These are phyloP conservation scores for Platichthys flesus DNA, from an alignment of 2,113 vertebrate species.

Conservation along the genomic window DNA sequence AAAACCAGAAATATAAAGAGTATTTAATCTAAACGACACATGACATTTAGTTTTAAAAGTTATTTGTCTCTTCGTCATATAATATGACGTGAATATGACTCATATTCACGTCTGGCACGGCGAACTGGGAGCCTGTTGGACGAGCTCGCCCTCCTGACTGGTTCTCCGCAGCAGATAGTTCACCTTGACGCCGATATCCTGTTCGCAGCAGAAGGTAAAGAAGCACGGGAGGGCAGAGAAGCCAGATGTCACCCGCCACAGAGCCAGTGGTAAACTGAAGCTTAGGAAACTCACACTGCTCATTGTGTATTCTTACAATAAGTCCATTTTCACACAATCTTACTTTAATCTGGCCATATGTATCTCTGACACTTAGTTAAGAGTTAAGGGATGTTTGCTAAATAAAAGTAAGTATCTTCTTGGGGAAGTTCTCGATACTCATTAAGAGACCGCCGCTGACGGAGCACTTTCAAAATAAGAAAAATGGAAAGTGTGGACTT, in stretches of 20 bases:
- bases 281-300: neutral
- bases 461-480: neutral
- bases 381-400: no score
- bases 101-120: constrained; percentile 26
- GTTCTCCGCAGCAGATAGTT: constrained; percentile 49
- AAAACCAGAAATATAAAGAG: neutral
- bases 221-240: constrained; percentile 39
- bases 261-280: neutral
- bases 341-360: neutral
- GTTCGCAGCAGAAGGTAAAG: constrained; percentile 43
- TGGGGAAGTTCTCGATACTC: neutral
- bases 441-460: neutral
- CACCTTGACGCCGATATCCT: constrained; percentile 60
- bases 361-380: neutral
- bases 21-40: neutral
- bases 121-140: constrained; percentile 6
- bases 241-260: constrained; percentile 51
- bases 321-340: neutral
- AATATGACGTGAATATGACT: no score
- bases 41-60: neutral
- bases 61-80: constrained; percentile 21
- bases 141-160: constrained; percentile 32
- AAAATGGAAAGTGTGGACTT: neutral
- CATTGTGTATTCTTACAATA: no score
- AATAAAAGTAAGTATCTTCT: neutral